phyloP scores from a whole-genome alignment of 2,113 vertebrate genomes.

The Vidua macroura region DNA sequence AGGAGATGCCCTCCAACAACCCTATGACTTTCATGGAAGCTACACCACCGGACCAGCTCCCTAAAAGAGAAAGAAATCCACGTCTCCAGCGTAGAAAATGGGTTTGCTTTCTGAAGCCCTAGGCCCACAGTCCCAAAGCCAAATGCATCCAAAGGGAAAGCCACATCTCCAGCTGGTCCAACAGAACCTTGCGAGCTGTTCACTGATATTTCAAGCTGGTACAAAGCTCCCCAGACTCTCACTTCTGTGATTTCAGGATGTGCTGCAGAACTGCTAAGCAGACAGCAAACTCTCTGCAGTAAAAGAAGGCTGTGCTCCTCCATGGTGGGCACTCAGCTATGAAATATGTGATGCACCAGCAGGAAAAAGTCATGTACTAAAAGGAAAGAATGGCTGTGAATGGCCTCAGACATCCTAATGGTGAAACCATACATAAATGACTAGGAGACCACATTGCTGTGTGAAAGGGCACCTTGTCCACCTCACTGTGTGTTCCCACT shows the following conservation, averaged over 20 bases:
- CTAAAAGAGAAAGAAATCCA: not conserved
- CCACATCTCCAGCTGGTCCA: not conserved
- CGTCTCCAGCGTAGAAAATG: accelerated
- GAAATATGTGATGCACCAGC: not conserved
- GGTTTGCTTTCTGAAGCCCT: not conserved
- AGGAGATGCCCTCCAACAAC: constrained; percentile 6
- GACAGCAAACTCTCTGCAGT: not conserved
- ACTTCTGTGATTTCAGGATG: not conserved
- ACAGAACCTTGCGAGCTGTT: not conserved
- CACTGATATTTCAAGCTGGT: not conserved
- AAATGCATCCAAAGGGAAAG: not conserved
- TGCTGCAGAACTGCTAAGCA: not conserved
- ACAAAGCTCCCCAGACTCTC: not conserved
- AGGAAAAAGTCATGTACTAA: not conserved
- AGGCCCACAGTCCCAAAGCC: not conserved
- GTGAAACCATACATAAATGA: not conserved
- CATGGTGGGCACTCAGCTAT: accelerated
- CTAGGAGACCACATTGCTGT: not conserved
- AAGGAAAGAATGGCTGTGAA: not conserved
- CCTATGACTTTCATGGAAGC: not conserved
- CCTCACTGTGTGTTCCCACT: not conserved
- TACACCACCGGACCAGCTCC: not conserved
- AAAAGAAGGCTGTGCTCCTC: not conserved
- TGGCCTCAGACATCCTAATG: not conserved
- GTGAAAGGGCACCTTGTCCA: not conserved